Conservation (phyloP, 1,140 invertebrate genomes). For the Latrodectus geometricus region DNA sequence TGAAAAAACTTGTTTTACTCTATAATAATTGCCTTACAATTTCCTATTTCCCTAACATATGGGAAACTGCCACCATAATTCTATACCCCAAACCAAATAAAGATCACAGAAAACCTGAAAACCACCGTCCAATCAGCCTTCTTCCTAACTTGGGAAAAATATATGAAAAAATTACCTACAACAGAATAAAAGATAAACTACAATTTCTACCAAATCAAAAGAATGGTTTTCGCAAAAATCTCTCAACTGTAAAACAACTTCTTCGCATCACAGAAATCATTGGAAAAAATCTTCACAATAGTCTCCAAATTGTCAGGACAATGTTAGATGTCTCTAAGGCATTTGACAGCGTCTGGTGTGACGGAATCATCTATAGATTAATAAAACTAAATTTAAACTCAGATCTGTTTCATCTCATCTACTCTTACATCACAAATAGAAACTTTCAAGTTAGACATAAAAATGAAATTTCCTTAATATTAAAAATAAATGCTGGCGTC, state of each 20-base stretch:
- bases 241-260: background rate
- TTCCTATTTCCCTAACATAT: background rate
- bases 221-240: slow-evolving; percentile 2
- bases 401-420: background rate
- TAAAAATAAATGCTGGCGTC: background rate
- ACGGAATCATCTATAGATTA: slow-evolving; percentile 5
- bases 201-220: background rate
- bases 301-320: background rate
- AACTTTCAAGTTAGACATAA: slow-evolving; percentile 19
- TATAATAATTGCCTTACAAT: background rate
- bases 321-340: slow-evolving; percentile 8
- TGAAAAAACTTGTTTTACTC: background rate
- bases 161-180: background rate
- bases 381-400: background rate
- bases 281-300: background rate
- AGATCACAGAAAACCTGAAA: background rate
- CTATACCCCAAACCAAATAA: slow-evolving; percentile 9
- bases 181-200: background rate
- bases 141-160: background rate
- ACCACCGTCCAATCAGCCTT: slow-evolving; percentile 40
- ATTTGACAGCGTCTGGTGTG: slow-evolving; percentile 25
- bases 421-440: background rate
- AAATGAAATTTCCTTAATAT: background rate
- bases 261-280: background rate
- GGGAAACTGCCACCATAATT: slow-evolving; percentile 4